These are phyloP conservation scores for Tapirus terrestris DNA, from an alignment of 2,113 vertebrate species.

Conservation along the genomic window DNA sequence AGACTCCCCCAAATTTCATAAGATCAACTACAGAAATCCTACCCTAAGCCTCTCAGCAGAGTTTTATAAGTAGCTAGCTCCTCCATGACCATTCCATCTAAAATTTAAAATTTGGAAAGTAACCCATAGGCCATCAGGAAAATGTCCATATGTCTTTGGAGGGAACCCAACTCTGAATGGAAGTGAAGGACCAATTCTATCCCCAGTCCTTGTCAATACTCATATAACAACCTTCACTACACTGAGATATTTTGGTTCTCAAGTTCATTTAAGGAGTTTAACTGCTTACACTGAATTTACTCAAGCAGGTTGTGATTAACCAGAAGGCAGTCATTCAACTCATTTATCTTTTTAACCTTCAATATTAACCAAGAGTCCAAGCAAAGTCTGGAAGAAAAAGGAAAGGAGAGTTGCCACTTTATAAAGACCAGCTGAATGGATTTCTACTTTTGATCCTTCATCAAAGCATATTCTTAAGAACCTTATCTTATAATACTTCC, in stretches of 20 bases:
- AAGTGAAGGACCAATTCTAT: background rate
- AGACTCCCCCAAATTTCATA: background rate
- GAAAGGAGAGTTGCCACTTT: conserved; percentile 28
- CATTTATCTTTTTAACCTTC: conserved; percentile 1
- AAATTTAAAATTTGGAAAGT: conserved; percentile 14
- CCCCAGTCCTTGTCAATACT: background rate
- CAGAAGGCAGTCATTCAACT: background rate
- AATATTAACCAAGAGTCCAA: conserved; percentile 24
- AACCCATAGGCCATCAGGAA: background rate
- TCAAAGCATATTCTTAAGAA: conserved; percentile 73
- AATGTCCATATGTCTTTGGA: background rate
- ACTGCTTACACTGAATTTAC: background rate
- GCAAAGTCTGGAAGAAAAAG: conserved; percentile 49
- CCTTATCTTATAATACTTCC: background rate
- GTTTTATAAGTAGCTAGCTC: background rate
- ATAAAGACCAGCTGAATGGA: conserved; percentile 48
- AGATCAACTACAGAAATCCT: background rate
- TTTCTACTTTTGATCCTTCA: conserved; percentile 69
- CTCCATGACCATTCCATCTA: background rate
- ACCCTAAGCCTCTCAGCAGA: background rate
- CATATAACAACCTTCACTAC: background rate
- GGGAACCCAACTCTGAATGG: background rate
- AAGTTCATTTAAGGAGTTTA: background rate
- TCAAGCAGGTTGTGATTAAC: background rate
- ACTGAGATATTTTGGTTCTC: background rate